These are phyloP conservation scores for Noctua comes DNA, from an alignment of 2,888 invertebrate species.

Conservation along the genomic window DNA sequence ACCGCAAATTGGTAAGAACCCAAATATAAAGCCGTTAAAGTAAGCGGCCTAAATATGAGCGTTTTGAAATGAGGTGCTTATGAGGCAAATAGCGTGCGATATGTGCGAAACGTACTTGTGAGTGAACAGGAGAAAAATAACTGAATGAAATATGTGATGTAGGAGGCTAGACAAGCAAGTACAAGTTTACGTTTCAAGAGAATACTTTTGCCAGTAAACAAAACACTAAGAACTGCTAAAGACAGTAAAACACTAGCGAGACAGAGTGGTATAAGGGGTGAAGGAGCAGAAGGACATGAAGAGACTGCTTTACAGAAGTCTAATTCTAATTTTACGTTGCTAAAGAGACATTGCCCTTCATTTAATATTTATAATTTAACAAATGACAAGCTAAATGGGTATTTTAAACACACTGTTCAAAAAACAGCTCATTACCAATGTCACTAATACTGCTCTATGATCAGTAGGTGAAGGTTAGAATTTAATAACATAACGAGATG, in stretches of 20 bases:
- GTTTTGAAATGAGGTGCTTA: slow-evolving; percentile 29
- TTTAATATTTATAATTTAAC: not conserved
- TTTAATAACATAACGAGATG: slow-evolving; percentile 32
- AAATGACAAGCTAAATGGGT: not conserved
- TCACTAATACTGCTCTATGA: slow-evolving; percentile 36
- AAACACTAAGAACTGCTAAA: not conserved
- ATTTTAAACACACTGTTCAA: slow-evolving; percentile 21
- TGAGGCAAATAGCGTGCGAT: slow-evolving; percentile 21
- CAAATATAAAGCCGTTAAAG: slow-evolving; percentile 43
- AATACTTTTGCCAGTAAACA: not conserved
- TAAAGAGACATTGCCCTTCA: not conserved
- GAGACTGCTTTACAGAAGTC: not conserved
- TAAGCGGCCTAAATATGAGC: slow-evolving; percentile 38
- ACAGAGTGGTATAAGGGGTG: no score
- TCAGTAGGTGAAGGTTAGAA: slow-evolving; percentile 49
- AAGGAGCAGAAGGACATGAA: not conserved
- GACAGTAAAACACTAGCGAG: not conserved
- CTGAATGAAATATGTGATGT: not conserved
- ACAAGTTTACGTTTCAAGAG: not conserved
- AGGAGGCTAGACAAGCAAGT: not conserved
- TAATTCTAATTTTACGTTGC: not conserved
- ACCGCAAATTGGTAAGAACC: slow-evolving; percentile 57
- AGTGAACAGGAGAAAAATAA: not conserved
- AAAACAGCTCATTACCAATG: slow-evolving; percentile 39
- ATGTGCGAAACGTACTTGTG: not conserved